phyloP scores from a whole-genome alignment of 1,140 invertebrate species.

The Eriocheir sinensis region DNA sequence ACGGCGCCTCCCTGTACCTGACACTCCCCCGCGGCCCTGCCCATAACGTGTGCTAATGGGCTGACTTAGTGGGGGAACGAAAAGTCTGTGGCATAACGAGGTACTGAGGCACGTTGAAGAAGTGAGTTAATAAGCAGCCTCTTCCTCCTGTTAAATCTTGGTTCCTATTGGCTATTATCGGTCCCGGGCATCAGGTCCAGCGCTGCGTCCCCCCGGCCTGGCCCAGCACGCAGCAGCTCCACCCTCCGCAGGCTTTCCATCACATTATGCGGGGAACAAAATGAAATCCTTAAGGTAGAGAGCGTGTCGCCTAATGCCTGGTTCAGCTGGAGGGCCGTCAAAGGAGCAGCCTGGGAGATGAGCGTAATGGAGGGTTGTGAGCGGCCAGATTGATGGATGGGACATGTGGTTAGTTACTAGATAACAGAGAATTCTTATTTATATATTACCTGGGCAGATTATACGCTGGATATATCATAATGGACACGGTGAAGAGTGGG shows the following conservation, averaged over 20 bases:
- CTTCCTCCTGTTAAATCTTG: neutral
- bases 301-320: conserved; percentile 64
- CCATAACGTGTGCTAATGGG: conserved; percentile 42
- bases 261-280: conserved; percentile 61
- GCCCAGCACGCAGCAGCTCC: conserved; percentile 18
- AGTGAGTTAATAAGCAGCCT: neutral
- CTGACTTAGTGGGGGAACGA: conserved; percentile 38
- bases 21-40: conserved; percentile 49
- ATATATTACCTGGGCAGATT: conserved; percentile 67
- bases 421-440: conserved; percentile 73
- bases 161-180: too few species aligned
- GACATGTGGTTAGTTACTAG: conserved; percentile 72
- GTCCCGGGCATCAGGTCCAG: conserved; percentile 43
- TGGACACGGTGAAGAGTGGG: conserved; percentile 63
- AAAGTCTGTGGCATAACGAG: conserved; percentile 59
- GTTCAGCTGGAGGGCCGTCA: conserved; percentile 64
- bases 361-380: conserved; percentile 54
- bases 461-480: conserved; percentile 72
- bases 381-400: conserved; percentile 67
- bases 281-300: conserved; percentile 72
- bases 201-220: conserved; percentile 7
- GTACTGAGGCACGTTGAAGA: neutral
- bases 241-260: conserved; percentile 45
- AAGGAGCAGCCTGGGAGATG: conserved; percentile 42
- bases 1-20: conserved; percentile 23